These are phyloP conservation scores for Tetranychus truncatus DNA, from an alignment of 2,888 invertebrate genomes.

Conservation along the genomic window DNA sequence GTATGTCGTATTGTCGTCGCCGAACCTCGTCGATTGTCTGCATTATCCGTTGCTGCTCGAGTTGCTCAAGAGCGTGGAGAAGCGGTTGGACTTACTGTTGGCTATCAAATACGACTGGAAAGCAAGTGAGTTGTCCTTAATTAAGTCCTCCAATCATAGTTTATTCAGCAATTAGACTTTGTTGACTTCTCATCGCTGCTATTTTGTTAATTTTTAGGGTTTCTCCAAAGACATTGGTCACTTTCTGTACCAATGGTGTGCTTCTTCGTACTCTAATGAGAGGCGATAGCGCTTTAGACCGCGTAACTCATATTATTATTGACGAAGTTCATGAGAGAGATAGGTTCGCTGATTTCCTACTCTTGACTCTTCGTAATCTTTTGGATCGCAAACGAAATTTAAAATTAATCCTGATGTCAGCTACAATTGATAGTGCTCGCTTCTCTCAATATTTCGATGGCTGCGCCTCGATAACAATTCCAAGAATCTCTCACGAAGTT, in stretches of 20 bases:
- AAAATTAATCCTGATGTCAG: conserved; percentile 78
- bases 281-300: conserved; percentile 45
- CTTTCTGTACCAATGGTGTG: conserved; percentile 81
- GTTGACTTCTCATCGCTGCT: neutral
- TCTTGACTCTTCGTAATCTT: conserved; percentile 62
- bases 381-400: conserved; percentile 50
- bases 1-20: conserved; percentile 73
- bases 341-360: conserved; percentile 72
- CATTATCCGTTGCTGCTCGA: conserved; percentile 69
- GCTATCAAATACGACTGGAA: conserved; percentile 79
- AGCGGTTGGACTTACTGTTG: conserved; percentile 55
- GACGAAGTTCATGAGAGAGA: conserved; percentile 94
- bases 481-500: too few relatives aligned
- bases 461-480: too few relatives aligned
- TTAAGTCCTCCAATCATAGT: conserved; percentile 21
- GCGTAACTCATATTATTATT: conserved; percentile 53
- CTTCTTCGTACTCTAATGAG: conserved; percentile 69
- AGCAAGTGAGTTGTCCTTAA: conserved; percentile 39
- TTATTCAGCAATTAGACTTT: neutral
- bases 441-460: too few relatives aligned
- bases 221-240: conserved; percentile 57
- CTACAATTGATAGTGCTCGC: conserved; percentile 54
- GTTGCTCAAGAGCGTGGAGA: conserved; percentile 71
- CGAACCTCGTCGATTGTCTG: conserved; percentile 76
- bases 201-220: conserved; percentile 37